phyloP scores from a whole-genome alignment of 2,797 vertebrate genomes.

The Parambassis ranga region DNA sequence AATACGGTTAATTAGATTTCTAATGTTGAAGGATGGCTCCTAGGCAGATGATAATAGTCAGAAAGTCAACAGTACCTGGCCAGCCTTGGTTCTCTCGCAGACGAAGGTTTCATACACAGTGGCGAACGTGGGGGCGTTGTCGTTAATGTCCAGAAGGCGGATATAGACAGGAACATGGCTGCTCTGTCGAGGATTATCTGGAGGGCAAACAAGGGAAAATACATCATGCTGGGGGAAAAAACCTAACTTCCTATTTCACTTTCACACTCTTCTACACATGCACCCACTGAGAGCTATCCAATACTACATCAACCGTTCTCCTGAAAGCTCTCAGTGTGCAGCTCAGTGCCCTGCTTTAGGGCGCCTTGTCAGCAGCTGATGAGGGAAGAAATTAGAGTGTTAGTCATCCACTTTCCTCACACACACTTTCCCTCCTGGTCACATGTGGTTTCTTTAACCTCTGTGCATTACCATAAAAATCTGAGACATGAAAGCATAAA shows the following conservation, averaged over 20 bases:
- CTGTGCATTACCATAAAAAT: background rate
- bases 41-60: too few species aligned
- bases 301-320: background rate
- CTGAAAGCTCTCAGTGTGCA: background rate
- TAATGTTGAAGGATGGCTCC: too few species aligned
- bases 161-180: slow-evolving; percentile 89
- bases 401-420: background rate
- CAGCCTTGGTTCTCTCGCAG: slow-evolving; percentile 91
- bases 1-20: too few species aligned
- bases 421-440: background rate
- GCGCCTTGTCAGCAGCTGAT: background rate
- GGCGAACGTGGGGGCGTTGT: slow-evolving; percentile 92
- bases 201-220: slow-evolving; percentile 4
- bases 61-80: too few species aligned
- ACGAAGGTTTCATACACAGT: slow-evolving; percentile 91
- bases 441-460: background rate
- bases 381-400: background rate
- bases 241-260: background rate
- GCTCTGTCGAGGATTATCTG: slow-evolving; percentile 91
- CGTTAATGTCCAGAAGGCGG: slow-evolving; percentile 92
- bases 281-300: background rate
- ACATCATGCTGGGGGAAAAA: background rate
- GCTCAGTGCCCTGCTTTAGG: background rate
- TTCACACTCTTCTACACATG: background rate
- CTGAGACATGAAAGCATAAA: background rate